Evolutionary conservation across 2,113 vertebrate genomes (phyloP), one percentile per base, ranked within the genome.

Genomic region (Oxyura jamaicensis): DNA sequence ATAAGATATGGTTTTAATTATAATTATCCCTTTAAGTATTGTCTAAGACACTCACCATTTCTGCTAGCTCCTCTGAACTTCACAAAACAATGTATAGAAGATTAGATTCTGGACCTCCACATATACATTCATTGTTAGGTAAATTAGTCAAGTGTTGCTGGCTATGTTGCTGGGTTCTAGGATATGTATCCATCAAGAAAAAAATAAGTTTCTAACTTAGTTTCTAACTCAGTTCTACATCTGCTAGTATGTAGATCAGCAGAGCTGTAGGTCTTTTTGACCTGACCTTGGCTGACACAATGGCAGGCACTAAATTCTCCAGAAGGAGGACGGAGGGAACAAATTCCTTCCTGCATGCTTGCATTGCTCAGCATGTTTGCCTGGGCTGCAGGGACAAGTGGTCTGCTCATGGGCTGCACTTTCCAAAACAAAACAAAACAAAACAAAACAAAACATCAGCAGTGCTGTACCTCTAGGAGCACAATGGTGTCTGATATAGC

Each of bases 261-360:
- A 86, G 42, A 90, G 5, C 29, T 77, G 20, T 18, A 48, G 17
- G 23, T 85, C 53, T 53, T 9, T 1, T 39, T 52, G 10, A 62
- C 50, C 39, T 73, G 20, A 52, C 5, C 11, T 66, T 66, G 59
- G 23, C 59, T 85, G 65, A 19, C 23, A 36, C 1, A 3, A 25
- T 22, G 35, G 11, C 16, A 88, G 41, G 35, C 3, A 42, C 42
- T 62, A 60, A 83, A 92, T 83, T 77, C 52, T 35, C 19, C 33
- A 17, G 31, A 48, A 53, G 25, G 19, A 71, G 29, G 11, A 62
- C 25, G 36, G 31, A 72, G 8, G 14, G 35, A 72, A 21, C 2
- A 56, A 10, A 7, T 10, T 76, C 35, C 1, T 0, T 8, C n/a
- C 31, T n/a, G 44, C 19, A 16, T 0, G 1, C 44, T 8, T 58